phyloP scores from a whole-genome alignment of 2,797 vertebrate species.

The Eremophila alpestris region DNA sequence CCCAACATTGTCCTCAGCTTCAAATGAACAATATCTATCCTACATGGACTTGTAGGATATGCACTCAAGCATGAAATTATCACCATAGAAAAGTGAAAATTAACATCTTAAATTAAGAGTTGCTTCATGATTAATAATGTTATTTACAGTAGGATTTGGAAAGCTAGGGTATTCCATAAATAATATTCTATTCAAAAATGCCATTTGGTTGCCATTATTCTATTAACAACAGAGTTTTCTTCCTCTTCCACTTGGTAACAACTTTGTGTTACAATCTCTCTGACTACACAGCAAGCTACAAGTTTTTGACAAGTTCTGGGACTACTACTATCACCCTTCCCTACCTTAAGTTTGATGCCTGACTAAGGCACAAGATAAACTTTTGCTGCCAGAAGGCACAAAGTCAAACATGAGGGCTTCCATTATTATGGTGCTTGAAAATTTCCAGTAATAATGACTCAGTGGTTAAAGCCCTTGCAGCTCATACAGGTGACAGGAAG shows the following conservation, averaged over 20 bases:
- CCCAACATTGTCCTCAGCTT: background rate
- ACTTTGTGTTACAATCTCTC: background rate
- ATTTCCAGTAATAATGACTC: background rate
- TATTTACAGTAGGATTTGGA: background rate
- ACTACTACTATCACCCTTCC: background rate
- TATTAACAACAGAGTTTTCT: background rate
- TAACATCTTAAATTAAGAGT: background rate
- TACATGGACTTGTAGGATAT: background rate
- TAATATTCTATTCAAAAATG: background rate
- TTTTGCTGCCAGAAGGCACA: background rate
- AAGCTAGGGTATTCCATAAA: background rate
- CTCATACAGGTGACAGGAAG: background rate
- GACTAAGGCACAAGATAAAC: background rate
- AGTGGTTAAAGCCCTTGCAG: background rate
- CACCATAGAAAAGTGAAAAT: background rate
- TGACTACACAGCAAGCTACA: background rate
- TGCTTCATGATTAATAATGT: background rate
- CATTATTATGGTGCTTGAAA: background rate
- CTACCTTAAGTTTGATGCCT: background rate
- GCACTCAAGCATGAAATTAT: background rate
- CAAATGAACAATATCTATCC: background rate
- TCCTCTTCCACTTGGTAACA: background rate
- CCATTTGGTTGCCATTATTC: background rate
- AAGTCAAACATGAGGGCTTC: background rate
- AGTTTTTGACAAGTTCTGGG: background rate